A percentile compares a stretch with the other conserved stretches of the same genome.
Conservation (phyloP, 2,797 vertebrate species). For the Cacajao melanocephalus region DNA sequence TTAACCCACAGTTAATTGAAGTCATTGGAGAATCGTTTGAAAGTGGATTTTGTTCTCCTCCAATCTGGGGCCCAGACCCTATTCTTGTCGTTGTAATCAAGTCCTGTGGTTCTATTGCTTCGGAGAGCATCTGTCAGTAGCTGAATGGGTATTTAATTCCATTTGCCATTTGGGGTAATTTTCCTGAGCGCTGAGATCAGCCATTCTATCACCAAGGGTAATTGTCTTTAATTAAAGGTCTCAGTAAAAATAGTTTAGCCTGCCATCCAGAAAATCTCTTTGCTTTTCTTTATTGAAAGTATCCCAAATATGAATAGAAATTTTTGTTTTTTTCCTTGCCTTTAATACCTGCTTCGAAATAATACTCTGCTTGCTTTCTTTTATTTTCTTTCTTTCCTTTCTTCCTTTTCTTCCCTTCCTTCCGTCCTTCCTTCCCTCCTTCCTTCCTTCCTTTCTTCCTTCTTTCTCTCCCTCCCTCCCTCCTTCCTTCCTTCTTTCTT, state of each 20-base stretch:
- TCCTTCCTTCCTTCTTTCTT: too few relatives aligned
- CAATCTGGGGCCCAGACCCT: constrained; percentile 29
- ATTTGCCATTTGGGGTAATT: constrained; percentile 49
- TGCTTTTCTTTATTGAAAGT: background rate
- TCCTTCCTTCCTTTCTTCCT: too few relatives aligned
- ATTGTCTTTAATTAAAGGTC: constrained; percentile 53
- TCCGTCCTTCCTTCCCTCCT: too few relatives aligned
- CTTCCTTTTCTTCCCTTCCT: too few relatives aligned
- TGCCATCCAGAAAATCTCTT: background rate
- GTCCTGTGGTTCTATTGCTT: constrained; percentile 34
- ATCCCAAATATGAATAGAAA: background rate
- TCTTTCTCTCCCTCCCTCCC: too few relatives aligned
- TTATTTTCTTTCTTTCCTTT: too few relatives aligned
- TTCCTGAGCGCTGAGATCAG: constrained; percentile 12
- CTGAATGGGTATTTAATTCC: constrained; percentile 37
- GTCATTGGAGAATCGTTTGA: constrained; percentile 43
- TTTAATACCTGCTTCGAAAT: background rate
- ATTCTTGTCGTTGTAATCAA: constrained; percentile 67
- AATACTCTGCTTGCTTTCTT: background rate
- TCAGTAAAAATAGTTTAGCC: background rate
- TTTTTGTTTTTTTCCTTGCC: background rate
- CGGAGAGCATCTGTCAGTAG: constrained; percentile 34
- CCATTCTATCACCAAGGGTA: constrained; percentile 26
- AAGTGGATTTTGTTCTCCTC: constrained; percentile 63
- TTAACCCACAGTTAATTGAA: constrained; percentile 65